Evolutionary conservation across 1,140 invertebrate genomes (phyloP).

Genomic region (Halotydeus destructor): DNA sequence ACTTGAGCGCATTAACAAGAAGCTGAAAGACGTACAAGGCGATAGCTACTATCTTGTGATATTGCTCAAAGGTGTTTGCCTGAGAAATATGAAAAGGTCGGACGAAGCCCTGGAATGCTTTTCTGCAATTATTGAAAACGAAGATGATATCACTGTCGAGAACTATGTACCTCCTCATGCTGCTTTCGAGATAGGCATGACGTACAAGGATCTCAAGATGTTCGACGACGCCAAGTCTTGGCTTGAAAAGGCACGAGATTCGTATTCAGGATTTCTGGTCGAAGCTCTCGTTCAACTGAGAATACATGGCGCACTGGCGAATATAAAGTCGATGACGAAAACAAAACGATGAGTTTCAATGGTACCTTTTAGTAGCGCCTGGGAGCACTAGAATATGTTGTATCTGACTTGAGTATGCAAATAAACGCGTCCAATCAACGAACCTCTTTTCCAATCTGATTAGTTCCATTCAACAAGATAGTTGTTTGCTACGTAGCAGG

Average conservation of each 20-base stretch:
- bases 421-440: too few species aligned
- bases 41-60: constrained; percentile 31
- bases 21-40: constrained; percentile 20
- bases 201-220: constrained; percentile 44
- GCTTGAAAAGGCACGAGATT: constrained; percentile 50
- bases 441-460: too few species aligned
- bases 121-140: neutral
- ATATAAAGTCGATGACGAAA: too few species aligned
- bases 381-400: too few species aligned
- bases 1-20: constrained; percentile 46
- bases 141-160: constrained; percentile 49
- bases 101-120: neutral
- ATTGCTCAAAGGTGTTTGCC: constrained; percentile 58
- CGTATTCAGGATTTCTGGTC: constrained; percentile 20
- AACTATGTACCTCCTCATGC: constrained; percentile 66
- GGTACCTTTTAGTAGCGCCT: too few species aligned
- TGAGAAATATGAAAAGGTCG: constrained; percentile 31
- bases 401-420: too few species aligned
- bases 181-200: constrained; percentile 56
- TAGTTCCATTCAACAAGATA: too few species aligned
- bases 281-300: constrained; percentile 13
- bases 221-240: constrained; percentile 41
- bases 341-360: too few species aligned
- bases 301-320: too few species aligned
- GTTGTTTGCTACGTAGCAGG: too few species aligned